Evolutionary conservation across 1,140 invertebrate genomes (phyloP).

Genomic region (Cyclina sinensis): DNA sequence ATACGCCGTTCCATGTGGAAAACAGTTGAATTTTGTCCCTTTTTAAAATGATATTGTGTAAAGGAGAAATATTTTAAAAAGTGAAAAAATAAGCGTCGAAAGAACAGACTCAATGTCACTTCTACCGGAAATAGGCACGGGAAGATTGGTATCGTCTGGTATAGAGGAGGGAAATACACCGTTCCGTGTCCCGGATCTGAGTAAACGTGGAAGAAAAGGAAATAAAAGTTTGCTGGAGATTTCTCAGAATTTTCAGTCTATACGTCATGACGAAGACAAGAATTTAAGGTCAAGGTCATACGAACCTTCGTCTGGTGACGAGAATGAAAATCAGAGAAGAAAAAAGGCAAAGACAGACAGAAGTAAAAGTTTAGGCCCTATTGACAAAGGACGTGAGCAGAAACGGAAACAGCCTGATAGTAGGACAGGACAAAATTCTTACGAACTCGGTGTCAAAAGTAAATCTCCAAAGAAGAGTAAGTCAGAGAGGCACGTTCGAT

Average conservation of each 20-base stretch:
- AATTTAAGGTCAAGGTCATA: slow-evolving; percentile 44
- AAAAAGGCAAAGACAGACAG: slow-evolving; percentile 8
- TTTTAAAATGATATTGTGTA: no score
- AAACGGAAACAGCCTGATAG: neutral
- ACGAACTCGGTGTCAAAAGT: neutral
- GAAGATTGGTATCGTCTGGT: neutral
- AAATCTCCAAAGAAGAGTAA: neutral
- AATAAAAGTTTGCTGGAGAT: slow-evolving; percentile 47
- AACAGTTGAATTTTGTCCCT: no score
- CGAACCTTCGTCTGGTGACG: slow-evolving; percentile 12
- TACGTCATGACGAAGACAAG: slow-evolving; percentile 17
- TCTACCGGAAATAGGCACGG: neutral
- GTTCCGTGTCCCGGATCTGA: no score
- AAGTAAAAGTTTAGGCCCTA: slow-evolving; percentile 33
- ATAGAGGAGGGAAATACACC: neutral
- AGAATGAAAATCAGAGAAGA: neutral
- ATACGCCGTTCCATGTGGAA: no score
- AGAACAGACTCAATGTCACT: neutral
- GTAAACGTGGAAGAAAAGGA: neutral
- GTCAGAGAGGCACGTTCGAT: slow-evolving; percentile 25
- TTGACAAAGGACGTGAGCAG: neutral
- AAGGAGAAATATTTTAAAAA: no score
- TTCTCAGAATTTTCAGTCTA: slow-evolving; percentile 31
- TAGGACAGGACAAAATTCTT: neutral
- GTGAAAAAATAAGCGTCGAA: no score